Evolutionary conservation across 2,797 vertebrate species (phyloP), one percentile per base, ranked within the genome.

Genomic region (Coracias cyanogaster): DNA sequence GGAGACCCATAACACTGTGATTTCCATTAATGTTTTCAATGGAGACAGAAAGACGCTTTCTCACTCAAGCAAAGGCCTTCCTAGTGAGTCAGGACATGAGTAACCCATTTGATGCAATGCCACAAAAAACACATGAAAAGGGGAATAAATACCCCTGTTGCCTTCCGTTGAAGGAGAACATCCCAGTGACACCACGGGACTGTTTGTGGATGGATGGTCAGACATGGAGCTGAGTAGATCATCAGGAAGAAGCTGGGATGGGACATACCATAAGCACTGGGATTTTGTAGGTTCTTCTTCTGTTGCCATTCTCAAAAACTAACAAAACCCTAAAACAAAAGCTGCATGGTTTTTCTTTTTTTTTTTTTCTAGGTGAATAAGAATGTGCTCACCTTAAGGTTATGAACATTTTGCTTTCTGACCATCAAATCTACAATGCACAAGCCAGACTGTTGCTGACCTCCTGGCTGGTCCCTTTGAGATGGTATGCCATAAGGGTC

Each of bases 141-240:
- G 18, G 41, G 12, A 21, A 71, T 64, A 71, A 74, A 73, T 58
- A 57, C 7, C 4, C 15, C 24, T 13, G 14, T 39, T 60, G 46
- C 54, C 55, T 80, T 77, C 35, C 37, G 64, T 43, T 13, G 61
- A 61, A 60, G 84, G 79, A 19, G 6, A 51, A 29, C 21, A 58
- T 48, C 61, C 16, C n/a, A 43, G 41, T 35, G 39, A n/a, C 20
- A 37, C 39, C 0, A 0, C 0, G 0, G 61, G 49, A 21, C 18
- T 82, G 28, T n/a, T 19, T 28, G 3, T 0, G 2, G 16, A 29
- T 39, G 15, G 2, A 64, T 0, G 1, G 51, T 45, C 35, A 60
- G 31, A 51, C 31, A 10, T 3, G 5, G 82, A 43, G 48, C 1
- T 6, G 51, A 45, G 57, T 71, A 69, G n/a, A 21, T 43, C 25